These are phyloP conservation scores for Hoplias malabaricus DNA, from an alignment of 2,113 vertebrate genomes.

Conservation along the genomic window DNA sequence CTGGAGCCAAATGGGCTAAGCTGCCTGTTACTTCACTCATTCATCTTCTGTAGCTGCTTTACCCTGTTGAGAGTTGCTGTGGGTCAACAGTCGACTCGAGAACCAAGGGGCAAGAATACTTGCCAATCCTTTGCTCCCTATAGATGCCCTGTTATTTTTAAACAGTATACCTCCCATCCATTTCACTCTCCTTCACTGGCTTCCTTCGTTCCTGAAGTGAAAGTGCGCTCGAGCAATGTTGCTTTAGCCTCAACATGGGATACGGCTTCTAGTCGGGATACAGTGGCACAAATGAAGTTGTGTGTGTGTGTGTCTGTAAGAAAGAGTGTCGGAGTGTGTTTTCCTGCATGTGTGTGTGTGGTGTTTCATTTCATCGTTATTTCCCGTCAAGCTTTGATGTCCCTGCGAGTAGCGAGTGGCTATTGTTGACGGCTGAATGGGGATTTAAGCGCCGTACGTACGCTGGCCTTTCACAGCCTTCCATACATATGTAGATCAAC, in stretches of 20 bases:
- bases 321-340: not conserved
- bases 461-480: not conserved
- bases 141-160: too few species aligned
- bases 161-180: too few species aligned
- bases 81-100: too few species aligned
- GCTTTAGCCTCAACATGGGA: too few species aligned
- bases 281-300: not conserved
- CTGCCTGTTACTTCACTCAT: too few species aligned
- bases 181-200: not conserved
- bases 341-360: not conserved
- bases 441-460: not conserved
- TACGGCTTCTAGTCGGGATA: not conserved
- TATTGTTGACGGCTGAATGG: not conserved
- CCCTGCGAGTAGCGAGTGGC: not conserved
- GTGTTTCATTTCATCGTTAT: not conserved
- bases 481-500: not conserved
- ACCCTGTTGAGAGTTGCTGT: too few species aligned
- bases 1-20: too few species aligned
- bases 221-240: not conserved
- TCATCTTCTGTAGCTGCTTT: too few species aligned
- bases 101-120: too few species aligned
- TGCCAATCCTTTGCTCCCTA: too few species aligned
- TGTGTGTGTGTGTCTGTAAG: not conserved
- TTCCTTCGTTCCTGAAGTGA: not conserved
- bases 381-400: not conserved